Conservation (phyloP, 2,797 vertebrate genomes). For the Syngnathus acus region DNA sequence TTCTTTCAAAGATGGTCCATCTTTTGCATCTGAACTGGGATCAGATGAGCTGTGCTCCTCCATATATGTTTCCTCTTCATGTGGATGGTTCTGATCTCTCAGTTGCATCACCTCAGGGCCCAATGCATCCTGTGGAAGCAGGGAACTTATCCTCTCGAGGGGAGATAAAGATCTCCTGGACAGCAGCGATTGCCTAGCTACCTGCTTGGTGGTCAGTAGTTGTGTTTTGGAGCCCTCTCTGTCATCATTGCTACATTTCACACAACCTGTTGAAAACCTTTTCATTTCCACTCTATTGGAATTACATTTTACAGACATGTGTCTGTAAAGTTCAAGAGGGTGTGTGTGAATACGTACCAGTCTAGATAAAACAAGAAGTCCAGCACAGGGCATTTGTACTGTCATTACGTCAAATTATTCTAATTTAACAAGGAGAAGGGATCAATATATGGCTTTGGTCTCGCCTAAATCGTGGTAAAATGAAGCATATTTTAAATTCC, state of each 20-base stretch:
- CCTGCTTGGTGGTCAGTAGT: not conserved
- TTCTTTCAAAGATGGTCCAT: not conserved
- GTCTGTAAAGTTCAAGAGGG: constrained; percentile 11
- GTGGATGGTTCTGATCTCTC: constrained; percentile 30
- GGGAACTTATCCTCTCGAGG: constrained; percentile 69
- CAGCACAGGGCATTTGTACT: constrained; percentile 12
- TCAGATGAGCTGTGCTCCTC: not conserved
- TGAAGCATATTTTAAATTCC: not conserved
- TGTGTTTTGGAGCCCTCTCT: constrained; percentile 14
- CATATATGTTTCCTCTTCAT: not conserved
- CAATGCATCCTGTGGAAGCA: constrained; percentile 64
- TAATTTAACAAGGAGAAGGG: not conserved
- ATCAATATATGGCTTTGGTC: not conserved
- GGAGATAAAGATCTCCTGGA: constrained; percentile 65
- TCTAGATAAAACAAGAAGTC: constrained; percentile 27
- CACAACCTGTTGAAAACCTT: constrained; percentile 32
- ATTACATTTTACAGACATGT: constrained; percentile 10
- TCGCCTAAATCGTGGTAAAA: not conserved
- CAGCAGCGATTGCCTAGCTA: constrained; percentile 10
- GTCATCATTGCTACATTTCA: constrained; percentile 27
- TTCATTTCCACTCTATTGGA: constrained; percentile 7
- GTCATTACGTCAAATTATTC: constrained; percentile 15
- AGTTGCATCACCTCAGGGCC: constrained; percentile 66
- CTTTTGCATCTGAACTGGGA: not conserved
- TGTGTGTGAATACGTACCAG: constrained; percentile 28